phyloP scores from a whole-genome alignment of 23 tunicate genomes.

The Ciona savignyi region DNA sequence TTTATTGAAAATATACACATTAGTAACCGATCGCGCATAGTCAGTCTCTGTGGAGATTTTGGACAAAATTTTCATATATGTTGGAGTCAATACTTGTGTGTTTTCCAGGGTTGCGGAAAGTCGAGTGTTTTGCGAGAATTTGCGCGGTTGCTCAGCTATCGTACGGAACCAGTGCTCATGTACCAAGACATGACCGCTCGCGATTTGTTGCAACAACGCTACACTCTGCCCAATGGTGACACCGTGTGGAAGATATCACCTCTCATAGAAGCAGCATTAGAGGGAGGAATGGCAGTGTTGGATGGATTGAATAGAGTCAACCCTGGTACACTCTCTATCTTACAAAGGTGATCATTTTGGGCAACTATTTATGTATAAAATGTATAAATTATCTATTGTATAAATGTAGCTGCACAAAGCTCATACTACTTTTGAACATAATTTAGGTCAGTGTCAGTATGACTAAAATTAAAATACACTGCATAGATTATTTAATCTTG shows the following conservation, averaged over 20 bases:
- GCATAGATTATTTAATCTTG: no score
- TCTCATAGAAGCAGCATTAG: conserved; percentile 78
- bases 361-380: no score
- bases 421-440: no score
- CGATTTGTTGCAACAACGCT: conserved; percentile 85
- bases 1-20: no score
- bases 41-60: no score
- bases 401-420: no score
- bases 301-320: conserved; percentile 91
- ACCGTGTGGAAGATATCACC: conserved; percentile 92
- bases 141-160: conserved; percentile 43
- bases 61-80: no score
- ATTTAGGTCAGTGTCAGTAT: no score
- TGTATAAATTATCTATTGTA: no score
- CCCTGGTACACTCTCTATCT: conserved; percentile 79
- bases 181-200: conserved; percentile 97
- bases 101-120: conserved; percentile 82
- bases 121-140: conserved; percentile 64
- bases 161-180: conserved; percentile 81
- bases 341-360: conserved; percentile 86
- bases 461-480: no score
- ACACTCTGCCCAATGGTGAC: conserved; percentile 89
- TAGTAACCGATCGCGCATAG: no score
- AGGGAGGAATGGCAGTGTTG: conserved; percentile 87
- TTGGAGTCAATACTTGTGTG: background rate